Conservation (phyloP, 2,797 vertebrate species). For the Protonibea diacanthus region DNA sequence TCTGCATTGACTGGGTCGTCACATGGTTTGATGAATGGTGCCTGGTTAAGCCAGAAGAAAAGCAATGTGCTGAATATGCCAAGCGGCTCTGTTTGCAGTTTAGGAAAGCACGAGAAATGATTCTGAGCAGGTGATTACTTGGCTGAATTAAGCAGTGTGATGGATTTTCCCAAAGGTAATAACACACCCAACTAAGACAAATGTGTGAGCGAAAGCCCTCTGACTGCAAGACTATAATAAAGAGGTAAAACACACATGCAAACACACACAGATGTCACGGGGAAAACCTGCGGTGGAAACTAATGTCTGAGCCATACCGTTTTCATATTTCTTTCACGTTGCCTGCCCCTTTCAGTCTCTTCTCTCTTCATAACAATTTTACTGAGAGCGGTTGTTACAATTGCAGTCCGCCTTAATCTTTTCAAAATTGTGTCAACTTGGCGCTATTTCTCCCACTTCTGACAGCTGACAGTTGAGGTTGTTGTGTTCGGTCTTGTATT, state of each 20-base stretch:
- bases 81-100: slow-evolving; percentile 57
- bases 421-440: slow-evolving; percentile 22
- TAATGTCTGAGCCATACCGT: slow-evolving; percentile 7
- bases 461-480: slow-evolving; percentile 32
- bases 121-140: slow-evolving; percentile 71
- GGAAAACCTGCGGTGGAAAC: slow-evolving; percentile 24
- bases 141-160: slow-evolving; percentile 67
- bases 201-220: slow-evolving; percentile 51
- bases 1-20: slow-evolving; percentile 46
- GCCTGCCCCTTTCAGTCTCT: background rate
- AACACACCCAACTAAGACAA: slow-evolving; percentile 61
- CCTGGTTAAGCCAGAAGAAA: slow-evolving; percentile 50
- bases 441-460: background rate
- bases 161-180: slow-evolving; percentile 71
- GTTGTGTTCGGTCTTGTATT: slow-evolving; percentile 26
- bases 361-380: slow-evolving; percentile 5
- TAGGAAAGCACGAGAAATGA: slow-evolving; percentile 64
- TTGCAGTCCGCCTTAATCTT: slow-evolving; percentile 12
- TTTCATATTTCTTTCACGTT: slow-evolving; percentile 37
- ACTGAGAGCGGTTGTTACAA: slow-evolving; percentile 21
- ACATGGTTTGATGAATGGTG: slow-evolving; percentile 56
- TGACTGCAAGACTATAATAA: slow-evolving; percentile 40
- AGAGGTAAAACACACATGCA: slow-evolving; percentile 42
- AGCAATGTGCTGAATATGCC: slow-evolving; percentile 63
- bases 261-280: slow-evolving; percentile 4